Base-by-base conservation (phyloP, 2,113 vertebrate species). In the Onychostruthus taczanowskii region DNA sequence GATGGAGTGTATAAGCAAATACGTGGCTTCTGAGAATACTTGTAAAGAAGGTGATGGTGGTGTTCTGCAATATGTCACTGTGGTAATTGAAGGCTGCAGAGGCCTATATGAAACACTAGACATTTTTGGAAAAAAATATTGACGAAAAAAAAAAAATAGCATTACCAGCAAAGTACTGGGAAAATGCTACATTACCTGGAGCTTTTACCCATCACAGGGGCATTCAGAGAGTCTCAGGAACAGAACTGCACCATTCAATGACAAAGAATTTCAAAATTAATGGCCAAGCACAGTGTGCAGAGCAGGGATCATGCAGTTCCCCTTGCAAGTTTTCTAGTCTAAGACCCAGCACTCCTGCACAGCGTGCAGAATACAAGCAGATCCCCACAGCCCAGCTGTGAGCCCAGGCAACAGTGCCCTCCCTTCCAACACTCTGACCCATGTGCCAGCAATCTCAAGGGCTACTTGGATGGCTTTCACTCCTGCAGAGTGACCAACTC, bases 341-440 rank as follows among this genome's bases (percentile, higher is more conserved):
- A 3, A n/a, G 39, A 8, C 16, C 56, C 30, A 26, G 15, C 22
- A 33, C 2, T 78, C 27, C 28, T 43, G n/a, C 24, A 24, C 0
- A 0, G 3, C 2, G 1, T 35, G 23, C 64, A 82, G 31, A 52
- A 35, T 19, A 52, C 27, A n/a, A 33, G n/a, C 13, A 70, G 13
- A 3, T 2, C 13, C n/a, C 30, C 56, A 28, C 13, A 46, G 50
- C 39, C 26, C 44, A 31, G 20, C 15, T 46, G 17, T 13, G 13
- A 88, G 30, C 26, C 46, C 73, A 30, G 23, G 13, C 2, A 50
- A 15, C 56, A 37, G 24, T 4, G 12, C 30, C 4, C 4, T 58
- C 4, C 0, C 10, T 47, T 77, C 49, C 84, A 47, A 0, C 11
- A 28, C 30, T 26, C 56, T 3, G 2, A 5, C 15, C 39, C 6